These are phyloP conservation scores for Beroe ovata DNA, from an alignment of 37 sponge, comb jelly and placozoan genomes.

Conservation along the genomic window DNA sequence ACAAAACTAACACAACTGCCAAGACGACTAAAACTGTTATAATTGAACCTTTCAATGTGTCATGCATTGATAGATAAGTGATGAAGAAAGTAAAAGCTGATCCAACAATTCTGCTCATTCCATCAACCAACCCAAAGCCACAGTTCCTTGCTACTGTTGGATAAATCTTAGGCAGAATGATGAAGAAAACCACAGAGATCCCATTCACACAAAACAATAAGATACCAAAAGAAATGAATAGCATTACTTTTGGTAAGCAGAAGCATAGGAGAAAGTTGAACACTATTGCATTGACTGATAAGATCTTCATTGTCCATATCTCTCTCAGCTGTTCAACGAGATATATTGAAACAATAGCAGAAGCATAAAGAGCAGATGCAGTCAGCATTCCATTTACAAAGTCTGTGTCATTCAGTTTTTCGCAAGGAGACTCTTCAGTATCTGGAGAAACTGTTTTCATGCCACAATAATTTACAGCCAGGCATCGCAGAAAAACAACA, in stretches of 20 bases:
- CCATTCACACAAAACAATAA: neutral
- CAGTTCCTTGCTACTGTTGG: conserved; percentile 48
- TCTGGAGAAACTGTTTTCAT: neutral
- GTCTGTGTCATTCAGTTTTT: neutral
- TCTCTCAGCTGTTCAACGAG: neutral
- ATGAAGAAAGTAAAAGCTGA: neutral
- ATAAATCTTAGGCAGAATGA: conserved; percentile 17
- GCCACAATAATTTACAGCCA: neutral
- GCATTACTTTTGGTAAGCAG: neutral
- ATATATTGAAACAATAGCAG: neutral
- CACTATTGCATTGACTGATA: neutral
- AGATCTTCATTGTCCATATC: neutral
- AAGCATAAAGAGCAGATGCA: neutral
- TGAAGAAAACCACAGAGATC: conserved; percentile 10
- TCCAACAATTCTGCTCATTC: conserved; percentile 18
- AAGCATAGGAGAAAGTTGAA: neutral
- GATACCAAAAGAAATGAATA: neutral
- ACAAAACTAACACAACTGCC: neutral
- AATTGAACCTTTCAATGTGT: neutral
- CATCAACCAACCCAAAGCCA: conserved; percentile 45
- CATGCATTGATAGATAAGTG: neutral
- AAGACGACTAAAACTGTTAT: neutral
- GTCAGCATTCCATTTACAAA: neutral
- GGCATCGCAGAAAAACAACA: neutral
- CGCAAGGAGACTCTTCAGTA: neutral